Evolutionary conservation across 2,113 vertebrate species (phyloP).

Genomic region (Saguinus imperator): DNA sequence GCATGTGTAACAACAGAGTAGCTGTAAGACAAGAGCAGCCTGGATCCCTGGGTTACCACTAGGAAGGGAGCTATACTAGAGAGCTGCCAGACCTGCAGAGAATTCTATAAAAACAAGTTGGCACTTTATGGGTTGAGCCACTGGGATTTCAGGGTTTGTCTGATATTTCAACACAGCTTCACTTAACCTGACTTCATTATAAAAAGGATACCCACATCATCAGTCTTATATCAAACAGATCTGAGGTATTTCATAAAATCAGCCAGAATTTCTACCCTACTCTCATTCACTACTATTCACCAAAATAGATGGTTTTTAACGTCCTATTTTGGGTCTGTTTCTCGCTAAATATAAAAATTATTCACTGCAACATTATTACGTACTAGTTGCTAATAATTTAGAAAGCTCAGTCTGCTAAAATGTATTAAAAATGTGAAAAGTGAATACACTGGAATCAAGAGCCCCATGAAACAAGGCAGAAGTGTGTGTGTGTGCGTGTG

Average conservation of each 20-base stretch:
- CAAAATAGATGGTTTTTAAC: neutral
- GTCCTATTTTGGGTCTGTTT: slow-evolving; percentile 30
- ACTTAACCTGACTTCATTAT: neutral
- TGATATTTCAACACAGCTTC: neutral
- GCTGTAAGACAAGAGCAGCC: neutral
- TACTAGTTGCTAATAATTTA: neutral
- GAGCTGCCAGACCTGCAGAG: neutral
- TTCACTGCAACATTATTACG: slow-evolving; percentile 4
- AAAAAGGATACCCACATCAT: neutral
- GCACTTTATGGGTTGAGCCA: neutral
- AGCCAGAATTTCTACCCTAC: neutral
- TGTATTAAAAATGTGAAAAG: neutral
- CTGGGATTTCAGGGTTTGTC: neutral
- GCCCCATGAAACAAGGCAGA: neutral
- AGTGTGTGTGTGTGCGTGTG: too few species aligned
- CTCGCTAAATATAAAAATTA: neutral
- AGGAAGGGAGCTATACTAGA: neutral
- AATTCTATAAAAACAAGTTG: neutral
- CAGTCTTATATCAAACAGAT: neutral
- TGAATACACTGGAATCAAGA: neutral
- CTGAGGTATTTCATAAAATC: neutral
- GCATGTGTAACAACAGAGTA: fast-evolving
- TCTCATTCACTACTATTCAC: neutral
- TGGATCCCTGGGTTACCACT: neutral
- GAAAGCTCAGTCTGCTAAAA: slow-evolving; percentile 10